Base-by-base conservation (phyloP, 2,888 invertebrate species). In the Orchesellides sinensis region DNA sequence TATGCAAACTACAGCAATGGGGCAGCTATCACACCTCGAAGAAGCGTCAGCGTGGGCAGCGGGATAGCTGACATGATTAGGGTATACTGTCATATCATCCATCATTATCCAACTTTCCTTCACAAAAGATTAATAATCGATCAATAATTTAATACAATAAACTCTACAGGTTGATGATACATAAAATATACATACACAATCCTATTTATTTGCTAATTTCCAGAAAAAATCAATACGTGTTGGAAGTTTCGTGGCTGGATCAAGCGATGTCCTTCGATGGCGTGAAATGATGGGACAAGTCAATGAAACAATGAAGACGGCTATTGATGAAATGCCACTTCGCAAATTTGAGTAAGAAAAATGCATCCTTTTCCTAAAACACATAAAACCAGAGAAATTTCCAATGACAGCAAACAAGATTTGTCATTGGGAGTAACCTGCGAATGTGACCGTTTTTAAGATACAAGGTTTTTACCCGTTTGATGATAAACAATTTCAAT, bases 271-370 rank as follows among this genome's bases (percentile, higher is more conserved):
- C 1, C 17, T 80, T 21, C 72, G 77, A 12, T 75, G 65, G 29
- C 69, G 47, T 8, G 49, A 69, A 54, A 85, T 85, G 84, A 79
- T 84, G 80, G 66, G 66, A 1, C 72, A 92, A n/a, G 94, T 94
- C 6, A 90, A 96, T 89, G 92, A 93, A 8, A 94, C 95, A 89
- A 95, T 96, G 95, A 93, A 94, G 69, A 92, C 93, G 40, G 95
- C 95, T 86, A 94, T 96, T 85, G 94, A 95, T 87, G 93, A 94
- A 87, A 95, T 96, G 94, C 94, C 95, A n/a, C 93, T 95, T 84
- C 94, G 95, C 81, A 95, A 95, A 89, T 93, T 93, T 90, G 93
- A 93, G 94, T 94, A 90, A 92, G 92, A 90, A 61, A 61, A 70
- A 82, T 14, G 25, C 56, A 66, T 81, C n/a, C 77, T 56, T n/a